Evolutionary conservation across 2,797 vertebrate species (phyloP).

Genomic region (Leuciscus waleckii): DNA sequence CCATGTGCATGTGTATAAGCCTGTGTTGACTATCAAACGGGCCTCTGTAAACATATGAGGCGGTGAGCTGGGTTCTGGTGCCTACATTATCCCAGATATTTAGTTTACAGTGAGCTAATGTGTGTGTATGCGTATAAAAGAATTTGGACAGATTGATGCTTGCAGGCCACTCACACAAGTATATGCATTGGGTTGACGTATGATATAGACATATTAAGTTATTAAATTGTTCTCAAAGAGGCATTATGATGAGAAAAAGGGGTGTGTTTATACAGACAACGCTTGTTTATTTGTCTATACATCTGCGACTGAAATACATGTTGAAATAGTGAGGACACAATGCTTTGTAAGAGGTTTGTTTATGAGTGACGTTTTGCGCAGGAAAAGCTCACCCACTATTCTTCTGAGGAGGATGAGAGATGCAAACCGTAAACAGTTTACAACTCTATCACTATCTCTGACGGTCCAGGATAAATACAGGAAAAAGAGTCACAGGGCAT

Average conservation of each 20-base stretch:
- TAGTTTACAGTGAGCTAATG: conserved; percentile 14
- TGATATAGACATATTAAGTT: conserved; percentile 43
- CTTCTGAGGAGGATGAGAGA: conserved; percentile 51
- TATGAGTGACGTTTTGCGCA: conserved; percentile 50
- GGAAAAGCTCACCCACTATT: conserved; percentile 57
- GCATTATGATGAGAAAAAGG: conserved; percentile 34
- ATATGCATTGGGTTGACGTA: conserved; percentile 40
- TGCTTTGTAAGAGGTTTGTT: conserved; percentile 49
- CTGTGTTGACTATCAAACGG: conserved; percentile 30
- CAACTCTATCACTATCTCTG: conserved; percentile 61
- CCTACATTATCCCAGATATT: conserved; percentile 24
- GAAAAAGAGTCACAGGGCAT: conserved; percentile 55
- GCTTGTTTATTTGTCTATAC: conserved; percentile 59
- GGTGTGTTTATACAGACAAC: conserved; percentile 53
- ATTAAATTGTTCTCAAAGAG: conserved; percentile 48
- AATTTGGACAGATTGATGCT: conserved; percentile 25
- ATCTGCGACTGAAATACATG: conserved; percentile 54
- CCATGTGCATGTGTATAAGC: conserved; percentile 5
- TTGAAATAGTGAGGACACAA: conserved; percentile 50
- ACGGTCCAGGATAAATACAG: conserved; percentile 63
- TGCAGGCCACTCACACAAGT: neutral
- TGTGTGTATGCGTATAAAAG: conserved; percentile 24
- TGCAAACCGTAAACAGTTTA: conserved; percentile 59
- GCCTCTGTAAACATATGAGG: conserved; percentile 27
- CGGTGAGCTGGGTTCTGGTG: conserved; percentile 5